These are phyloP conservation scores for Calephelis perditalis DNA, from an alignment of 2,888 invertebrate genomes.

Conservation along the genomic window DNA sequence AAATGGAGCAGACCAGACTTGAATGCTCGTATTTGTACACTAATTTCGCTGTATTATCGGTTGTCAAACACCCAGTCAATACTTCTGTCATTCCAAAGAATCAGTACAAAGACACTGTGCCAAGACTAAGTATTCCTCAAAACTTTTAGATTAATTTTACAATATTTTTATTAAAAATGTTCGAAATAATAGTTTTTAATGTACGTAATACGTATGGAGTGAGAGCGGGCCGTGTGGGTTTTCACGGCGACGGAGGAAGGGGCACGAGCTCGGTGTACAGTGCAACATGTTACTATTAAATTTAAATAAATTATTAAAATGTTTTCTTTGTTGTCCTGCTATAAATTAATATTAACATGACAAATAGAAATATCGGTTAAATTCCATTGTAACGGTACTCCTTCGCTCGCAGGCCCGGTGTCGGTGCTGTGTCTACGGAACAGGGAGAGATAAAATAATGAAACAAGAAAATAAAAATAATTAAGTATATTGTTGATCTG, in stretches of 20 bases:
- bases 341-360: not conserved
- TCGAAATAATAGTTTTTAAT: not conserved
- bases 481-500: not conserved
- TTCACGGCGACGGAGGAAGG: slow-evolving; percentile 12
- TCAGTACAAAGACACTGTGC: slow-evolving; percentile 31
- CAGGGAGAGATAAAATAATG: not conserved
- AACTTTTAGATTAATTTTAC: not conserved
- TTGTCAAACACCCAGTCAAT: too few species aligned
- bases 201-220: slow-evolving; percentile 24
- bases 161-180: not conserved
- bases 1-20: too few species aligned
- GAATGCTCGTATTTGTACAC: too few species aligned
- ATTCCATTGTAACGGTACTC: too few species aligned
- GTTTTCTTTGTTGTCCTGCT: not conserved
- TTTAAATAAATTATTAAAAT: not conserved
- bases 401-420: too few species aligned
- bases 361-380: too few species aligned
- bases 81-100: slow-evolving; percentile 16
- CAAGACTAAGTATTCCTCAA: slow-evolving; percentile 27
- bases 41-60: too few species aligned
- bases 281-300: slow-evolving; percentile 15
- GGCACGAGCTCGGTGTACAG: slow-evolving; percentile 7
- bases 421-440: not conserved
- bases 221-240: slow-evolving; percentile 38
- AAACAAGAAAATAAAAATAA: not conserved